Percentiles rank a stretch among this genome's conserved stretches.
Evolutionary conservation across 2,888 invertebrate genomes (phyloP).

Genomic region (Heteromyza rotundicornis): DNA sequence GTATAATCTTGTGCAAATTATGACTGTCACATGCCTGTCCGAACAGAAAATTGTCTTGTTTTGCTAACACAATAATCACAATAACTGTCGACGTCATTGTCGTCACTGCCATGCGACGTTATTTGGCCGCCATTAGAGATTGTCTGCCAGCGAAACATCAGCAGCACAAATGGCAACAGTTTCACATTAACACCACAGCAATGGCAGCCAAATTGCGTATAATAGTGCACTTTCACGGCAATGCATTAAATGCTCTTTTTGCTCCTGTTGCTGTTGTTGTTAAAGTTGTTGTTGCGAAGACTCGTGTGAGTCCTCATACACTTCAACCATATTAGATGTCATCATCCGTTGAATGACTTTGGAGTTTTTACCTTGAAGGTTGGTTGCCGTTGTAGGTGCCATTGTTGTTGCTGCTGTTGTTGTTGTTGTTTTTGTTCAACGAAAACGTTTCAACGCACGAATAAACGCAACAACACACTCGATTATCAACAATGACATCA

Average conservation of each 20-base stretch:
- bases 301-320: background rate
- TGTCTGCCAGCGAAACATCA: background rate
- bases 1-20: background rate
- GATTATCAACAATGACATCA: constrained; percentile 26
- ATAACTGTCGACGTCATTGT: constrained; percentile 23
- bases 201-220: constrained; percentile 8
- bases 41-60: constrained; percentile 8
- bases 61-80: constrained; percentile 6
- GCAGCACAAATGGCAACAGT: background rate
- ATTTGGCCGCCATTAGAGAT: background rate
- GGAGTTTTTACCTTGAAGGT: background rate
- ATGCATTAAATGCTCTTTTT: background rate
- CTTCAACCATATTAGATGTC: background rate
- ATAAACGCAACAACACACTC: constrained; percentile 12
- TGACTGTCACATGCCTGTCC: background rate
- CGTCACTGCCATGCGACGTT: constrained; percentile 1
- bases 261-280: too few relatives aligned
- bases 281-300: background rate
- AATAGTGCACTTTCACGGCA: background rate
- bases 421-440: too few relatives aligned
- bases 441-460: constrained; percentile 11
- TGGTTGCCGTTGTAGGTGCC: too few relatives aligned
- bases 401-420: too few relatives aligned
- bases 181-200: background rate
- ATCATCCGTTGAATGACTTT: background rate